Conservation (phyloP, 2,888 invertebrate species). For the Dasypogon diadema region DNA sequence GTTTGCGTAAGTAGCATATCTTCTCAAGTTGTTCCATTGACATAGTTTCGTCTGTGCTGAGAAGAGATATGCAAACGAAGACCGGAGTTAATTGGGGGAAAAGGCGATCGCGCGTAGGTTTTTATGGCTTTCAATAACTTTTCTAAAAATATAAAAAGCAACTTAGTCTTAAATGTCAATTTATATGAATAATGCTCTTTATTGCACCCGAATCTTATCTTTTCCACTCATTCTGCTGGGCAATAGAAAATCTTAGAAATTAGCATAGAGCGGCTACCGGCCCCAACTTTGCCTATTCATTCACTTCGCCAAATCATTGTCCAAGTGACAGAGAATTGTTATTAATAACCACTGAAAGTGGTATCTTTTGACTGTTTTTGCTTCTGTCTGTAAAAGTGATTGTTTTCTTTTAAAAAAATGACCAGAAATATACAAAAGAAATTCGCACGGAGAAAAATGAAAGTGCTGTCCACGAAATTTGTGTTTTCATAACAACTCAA, state of each 20-base stretch:
- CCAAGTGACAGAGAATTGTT: neutral
- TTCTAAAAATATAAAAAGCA: neutral
- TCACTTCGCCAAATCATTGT: neutral
- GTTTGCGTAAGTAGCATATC: conserved; percentile 25
- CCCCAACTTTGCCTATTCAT: neutral
- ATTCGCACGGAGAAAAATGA: neutral
- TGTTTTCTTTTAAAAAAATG: neutral
- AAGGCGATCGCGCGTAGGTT: conserved; percentile 15
- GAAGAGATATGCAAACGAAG: conserved; percentile 14
- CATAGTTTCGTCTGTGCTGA: conserved; percentile 14
- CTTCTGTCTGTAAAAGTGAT: neutral
- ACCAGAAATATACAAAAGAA: neutral
- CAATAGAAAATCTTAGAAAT: neutral
- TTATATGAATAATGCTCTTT: neutral
- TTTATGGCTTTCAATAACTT: neutral
- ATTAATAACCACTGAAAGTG: neutral
- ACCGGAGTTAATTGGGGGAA: conserved; percentile 20
- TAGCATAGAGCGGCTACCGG: neutral
- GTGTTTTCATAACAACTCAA: neutral
- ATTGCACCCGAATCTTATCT: neutral
- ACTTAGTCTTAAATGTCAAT: neutral
- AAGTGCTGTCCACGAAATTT: neutral
- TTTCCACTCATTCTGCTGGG: neutral
- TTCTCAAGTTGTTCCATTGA: conserved; percentile 10
- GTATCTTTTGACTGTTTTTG: neutral